Conservation (phyloP, 2,797 vertebrate species). For the Carapus acus region DNA sequence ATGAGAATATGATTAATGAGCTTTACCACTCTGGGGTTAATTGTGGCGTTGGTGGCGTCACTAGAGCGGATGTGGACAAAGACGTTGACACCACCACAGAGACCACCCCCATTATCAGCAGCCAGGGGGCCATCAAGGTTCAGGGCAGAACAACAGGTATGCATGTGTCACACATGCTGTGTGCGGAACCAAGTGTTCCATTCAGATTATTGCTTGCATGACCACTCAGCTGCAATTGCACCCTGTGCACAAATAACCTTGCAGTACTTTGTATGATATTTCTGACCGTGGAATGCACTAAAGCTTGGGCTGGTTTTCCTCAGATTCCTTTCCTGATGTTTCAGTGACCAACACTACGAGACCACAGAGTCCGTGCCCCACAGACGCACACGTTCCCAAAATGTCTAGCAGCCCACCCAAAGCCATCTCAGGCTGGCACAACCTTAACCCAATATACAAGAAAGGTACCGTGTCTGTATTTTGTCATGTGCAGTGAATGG, state of each 20-base stretch:
- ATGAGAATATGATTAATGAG: conserved; percentile 83
- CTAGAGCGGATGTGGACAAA: conserved; percentile 84
- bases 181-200: background rate
- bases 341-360: conserved; percentile 79
- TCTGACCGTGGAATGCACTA: background rate
- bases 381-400: conserved; percentile 76
- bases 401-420: conserved; percentile 88
- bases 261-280: background rate
- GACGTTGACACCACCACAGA: conserved; percentile 78
- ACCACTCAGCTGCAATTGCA: background rate
- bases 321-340: conserved; percentile 82
- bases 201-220: background rate
- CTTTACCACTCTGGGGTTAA: conserved; percentile 69
- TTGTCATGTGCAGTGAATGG: too few relatives aligned
- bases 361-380: conserved; percentile 72
- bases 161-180: background rate
- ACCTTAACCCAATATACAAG: conserved; percentile 79
- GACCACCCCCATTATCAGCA: conserved; percentile 76
- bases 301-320: conserved; percentile 4
- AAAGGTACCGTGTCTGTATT: conserved; percentile 76
- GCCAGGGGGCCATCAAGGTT: conserved; percentile 89
- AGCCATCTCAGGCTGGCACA: conserved; percentile 77
- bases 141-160: conserved; percentile 84
- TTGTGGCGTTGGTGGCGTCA: conserved; percentile 60
- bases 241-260: background rate